Conservation (phyloP, 2,797 vertebrate genomes). For the Chanos chanos region DNA sequence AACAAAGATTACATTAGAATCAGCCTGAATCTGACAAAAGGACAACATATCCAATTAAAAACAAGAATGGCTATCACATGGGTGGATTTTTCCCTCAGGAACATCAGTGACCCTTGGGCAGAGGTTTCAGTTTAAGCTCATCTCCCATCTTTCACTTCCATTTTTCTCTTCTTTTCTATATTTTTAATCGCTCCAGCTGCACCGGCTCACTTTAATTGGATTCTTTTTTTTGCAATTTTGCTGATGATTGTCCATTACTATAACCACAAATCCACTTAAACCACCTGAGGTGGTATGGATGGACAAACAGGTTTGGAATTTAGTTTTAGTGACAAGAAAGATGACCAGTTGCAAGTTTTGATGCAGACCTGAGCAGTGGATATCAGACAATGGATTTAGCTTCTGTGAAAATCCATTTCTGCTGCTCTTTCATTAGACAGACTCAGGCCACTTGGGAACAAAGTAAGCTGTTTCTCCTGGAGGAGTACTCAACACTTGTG, state of each 20-base stretch:
- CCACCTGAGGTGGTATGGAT: constrained; percentile 13
- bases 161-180: background rate
- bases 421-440: background rate
- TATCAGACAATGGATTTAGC: background rate
- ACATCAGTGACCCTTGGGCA: constrained; percentile 16
- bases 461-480: background rate
- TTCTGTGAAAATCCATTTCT: constrained; percentile 3
- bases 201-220: constrained; percentile 44
- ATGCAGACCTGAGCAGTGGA: background rate
- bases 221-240: constrained; percentile 32
- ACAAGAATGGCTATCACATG: constrained; percentile 41
- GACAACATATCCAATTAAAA: constrained; percentile 39
- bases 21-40: constrained; percentile 35
- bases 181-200: constrained; percentile 35
- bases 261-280: constrained; percentile 40
- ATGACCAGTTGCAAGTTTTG: background rate
- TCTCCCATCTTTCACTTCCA: constrained; percentile 18
- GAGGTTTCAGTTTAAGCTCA: constrained; percentile 34
- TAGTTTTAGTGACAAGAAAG: constrained; percentile 8
- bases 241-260: constrained; percentile 41
- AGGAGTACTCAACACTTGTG: background rate
- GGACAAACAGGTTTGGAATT: constrained; percentile 12
- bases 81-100: constrained; percentile 26
- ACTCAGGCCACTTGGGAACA: background rate
- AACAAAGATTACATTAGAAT: constrained; percentile 25